phyloP scores from a whole-genome alignment of 2,797 vertebrate genomes.

The Lepilemur ruficaudatus region DNA sequence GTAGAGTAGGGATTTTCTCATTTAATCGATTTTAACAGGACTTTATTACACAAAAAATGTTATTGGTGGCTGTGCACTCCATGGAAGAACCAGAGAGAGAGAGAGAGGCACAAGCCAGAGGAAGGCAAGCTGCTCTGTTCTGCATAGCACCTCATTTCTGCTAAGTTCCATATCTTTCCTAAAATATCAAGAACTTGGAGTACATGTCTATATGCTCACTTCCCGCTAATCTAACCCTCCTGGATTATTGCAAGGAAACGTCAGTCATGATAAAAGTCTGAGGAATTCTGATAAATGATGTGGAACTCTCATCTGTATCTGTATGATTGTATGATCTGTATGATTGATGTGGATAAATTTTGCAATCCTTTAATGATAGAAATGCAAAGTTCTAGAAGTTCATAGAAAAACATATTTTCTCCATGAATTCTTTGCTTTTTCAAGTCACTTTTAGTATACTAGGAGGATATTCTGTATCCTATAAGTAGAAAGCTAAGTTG shows the following conservation, averaged over 20 bases:
- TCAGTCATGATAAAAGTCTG: background rate
- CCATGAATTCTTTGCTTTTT: background rate
- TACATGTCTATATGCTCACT: background rate
- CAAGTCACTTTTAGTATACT: background rate
- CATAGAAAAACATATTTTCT: background rate
- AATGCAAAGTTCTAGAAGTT: background rate
- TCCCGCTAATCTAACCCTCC: background rate
- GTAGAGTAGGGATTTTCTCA: background rate
- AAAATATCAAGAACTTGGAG: background rate
- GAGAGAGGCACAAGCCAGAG: background rate
- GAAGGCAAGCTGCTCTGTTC: background rate
- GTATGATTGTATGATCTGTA: background rate
- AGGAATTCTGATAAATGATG: background rate
- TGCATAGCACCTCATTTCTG: background rate
- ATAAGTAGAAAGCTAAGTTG: background rate
- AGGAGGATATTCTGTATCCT: background rate
- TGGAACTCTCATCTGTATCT: background rate
- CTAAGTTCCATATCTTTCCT: background rate
- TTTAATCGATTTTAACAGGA: background rate
- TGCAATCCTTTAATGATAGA: background rate
- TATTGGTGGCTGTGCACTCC: background rate
- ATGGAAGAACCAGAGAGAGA: background rate
- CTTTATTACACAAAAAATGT: background rate
- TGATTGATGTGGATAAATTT: background rate
- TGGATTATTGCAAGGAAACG: background rate